Evolutionary conservation across 2,888 invertebrate genomes (phyloP).

Genomic region (Muscina levida): DNA sequence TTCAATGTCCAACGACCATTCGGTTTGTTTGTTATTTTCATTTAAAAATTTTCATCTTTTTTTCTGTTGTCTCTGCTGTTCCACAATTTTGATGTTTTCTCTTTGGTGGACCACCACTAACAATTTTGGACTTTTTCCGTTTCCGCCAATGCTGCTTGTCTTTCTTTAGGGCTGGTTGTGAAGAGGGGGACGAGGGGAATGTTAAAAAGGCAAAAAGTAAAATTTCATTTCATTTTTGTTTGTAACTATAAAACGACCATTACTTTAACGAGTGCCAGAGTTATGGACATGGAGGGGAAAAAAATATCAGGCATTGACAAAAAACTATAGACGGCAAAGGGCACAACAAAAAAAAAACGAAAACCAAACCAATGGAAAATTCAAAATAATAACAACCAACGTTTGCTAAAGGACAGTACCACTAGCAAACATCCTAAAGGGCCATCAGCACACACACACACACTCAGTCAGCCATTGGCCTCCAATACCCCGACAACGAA

Average conservation of each 20-base stretch:
- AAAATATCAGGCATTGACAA: not conserved
- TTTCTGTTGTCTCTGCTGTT: not conserved
- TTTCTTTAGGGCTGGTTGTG: not conserved
- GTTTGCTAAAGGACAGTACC: not conserved
- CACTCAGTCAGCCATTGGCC: conserved; percentile 23
- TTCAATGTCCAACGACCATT: conserved; percentile 3
- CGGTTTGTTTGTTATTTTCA: conserved; percentile 15
- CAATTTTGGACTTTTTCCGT: conserved; percentile 48
- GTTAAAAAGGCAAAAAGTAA: not conserved
- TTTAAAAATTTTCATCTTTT: not conserved
- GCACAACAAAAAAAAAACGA: no score
- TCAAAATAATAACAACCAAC: conserved; percentile 12
- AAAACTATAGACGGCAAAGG: not conserved
- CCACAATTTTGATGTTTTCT: not conserved
- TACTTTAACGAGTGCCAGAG: conserved; percentile 11
- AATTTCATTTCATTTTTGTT: conserved; percentile 9
- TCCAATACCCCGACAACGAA: conserved; percentile 4
- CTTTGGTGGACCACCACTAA: conserved; percentile 29
- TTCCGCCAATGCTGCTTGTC: conserved; percentile 42
- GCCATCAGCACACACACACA: conserved; percentile 14
- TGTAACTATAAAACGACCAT: not conserved
- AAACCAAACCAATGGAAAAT: conserved; percentile 1
- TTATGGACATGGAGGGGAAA: no score
- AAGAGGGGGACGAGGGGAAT: not conserved
- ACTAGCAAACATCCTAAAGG: conserved; percentile 30